phyloP scores from a whole-genome alignment of 2,113 vertebrate genomes.

The Oreamnos americanus region DNA sequence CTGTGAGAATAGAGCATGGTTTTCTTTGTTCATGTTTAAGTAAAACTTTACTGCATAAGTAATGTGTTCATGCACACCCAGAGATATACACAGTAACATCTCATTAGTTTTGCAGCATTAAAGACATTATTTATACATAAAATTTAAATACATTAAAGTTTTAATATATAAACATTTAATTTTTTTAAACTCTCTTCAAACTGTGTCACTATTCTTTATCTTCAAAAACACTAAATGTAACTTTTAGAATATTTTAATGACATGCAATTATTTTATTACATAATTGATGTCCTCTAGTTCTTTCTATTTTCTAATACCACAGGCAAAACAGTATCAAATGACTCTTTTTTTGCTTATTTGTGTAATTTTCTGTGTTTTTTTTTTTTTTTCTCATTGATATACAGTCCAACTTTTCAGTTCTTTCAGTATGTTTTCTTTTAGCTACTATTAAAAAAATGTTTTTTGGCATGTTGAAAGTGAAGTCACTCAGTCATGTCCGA shows the following conservation, averaged over 20 bases:
- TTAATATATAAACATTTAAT: background rate
- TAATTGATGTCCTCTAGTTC: background rate
- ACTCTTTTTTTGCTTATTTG: background rate
- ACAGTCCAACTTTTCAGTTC: background rate
- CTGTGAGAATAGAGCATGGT: background rate
- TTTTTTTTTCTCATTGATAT: background rate
- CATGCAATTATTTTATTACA: background rate
- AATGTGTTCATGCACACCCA: background rate
- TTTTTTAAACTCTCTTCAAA: background rate
- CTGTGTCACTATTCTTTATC: background rate
- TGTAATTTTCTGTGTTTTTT: background rate
- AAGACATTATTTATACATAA: background rate
- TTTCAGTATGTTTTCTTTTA: background rate
- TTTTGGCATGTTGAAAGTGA: background rate
- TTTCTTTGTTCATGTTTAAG: background rate
- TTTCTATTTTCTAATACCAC: background rate
- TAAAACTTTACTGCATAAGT: background rate
- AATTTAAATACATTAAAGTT: background rate
- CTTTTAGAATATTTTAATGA: background rate
- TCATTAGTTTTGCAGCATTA: background rate
- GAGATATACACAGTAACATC: background rate
- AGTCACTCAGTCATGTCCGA: rapidly evolving
- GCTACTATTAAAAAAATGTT: background rate
- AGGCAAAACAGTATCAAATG: too few species aligned
- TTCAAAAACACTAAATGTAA: background rate